Percentiles rank a stretch among this genome's conserved stretches.
phyloP scores from a whole-genome alignment of 92 coral and sea anemone species.

The Porites lobata region DNA sequence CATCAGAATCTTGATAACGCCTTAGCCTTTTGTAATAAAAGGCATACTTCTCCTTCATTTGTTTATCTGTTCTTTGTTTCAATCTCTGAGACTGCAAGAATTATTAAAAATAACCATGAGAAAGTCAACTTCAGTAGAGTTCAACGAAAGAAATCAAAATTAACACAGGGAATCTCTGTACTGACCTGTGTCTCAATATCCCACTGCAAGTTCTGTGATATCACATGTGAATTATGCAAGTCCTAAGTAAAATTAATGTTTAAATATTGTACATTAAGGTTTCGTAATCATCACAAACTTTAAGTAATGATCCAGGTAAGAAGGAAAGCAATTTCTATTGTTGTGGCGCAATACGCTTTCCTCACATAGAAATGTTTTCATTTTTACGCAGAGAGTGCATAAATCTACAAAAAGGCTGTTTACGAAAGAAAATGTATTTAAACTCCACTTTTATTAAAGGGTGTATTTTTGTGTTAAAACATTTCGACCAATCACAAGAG shows the following conservation, averaged over 20 bases:
- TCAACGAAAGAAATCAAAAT: background rate
- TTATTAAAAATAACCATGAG: background rate
- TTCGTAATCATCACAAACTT: too few species aligned
- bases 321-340: too few species aligned
- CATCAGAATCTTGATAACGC: slow-evolving; percentile 17
- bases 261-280: background rate
- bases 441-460: too few species aligned
- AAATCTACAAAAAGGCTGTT: too few species aligned
- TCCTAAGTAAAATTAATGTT: slow-evolving; percentile 15
- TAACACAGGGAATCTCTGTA: background rate
- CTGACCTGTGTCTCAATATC: slow-evolving; percentile 93
- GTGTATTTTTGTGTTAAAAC: too few species aligned
- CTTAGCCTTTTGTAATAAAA: slow-evolving; percentile 38
- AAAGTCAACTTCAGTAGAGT: background rate
- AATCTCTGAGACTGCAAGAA: slow-evolving; percentile 72
- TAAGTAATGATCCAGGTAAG: too few species aligned
- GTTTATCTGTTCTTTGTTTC: slow-evolving; percentile 73
- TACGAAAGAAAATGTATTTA: too few species aligned
- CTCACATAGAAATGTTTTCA: too few species aligned
- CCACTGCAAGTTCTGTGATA: slow-evolving; percentile 86
- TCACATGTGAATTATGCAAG: slow-evolving; percentile 51
- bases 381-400: too few species aligned
- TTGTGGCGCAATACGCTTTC: too few species aligned
- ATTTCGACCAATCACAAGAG: too few species aligned
- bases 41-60: slow-evolving; percentile 74